Evolutionary conservation across 2,888 invertebrate genomes (phyloP), one percentile per base, ranked within the genome.

Genomic region (Aradus depressus): DNA sequence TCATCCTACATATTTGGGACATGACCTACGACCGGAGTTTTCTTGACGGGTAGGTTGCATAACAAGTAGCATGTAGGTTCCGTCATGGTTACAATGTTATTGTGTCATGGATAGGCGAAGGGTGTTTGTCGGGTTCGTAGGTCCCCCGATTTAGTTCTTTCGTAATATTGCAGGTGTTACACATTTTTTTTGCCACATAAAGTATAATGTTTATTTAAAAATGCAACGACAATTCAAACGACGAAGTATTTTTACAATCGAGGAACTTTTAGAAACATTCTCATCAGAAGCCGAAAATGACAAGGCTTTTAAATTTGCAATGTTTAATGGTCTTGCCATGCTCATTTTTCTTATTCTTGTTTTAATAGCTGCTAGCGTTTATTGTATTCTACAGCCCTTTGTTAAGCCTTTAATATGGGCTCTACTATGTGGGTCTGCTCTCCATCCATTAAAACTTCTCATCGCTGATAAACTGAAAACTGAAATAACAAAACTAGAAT

Each of bases 351-450:
- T 76, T 37, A 66, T 84, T 44, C 77, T 79, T 60, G 77, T 77
- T 64, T 76, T 76, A 31, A 84, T 83, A 14, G 74, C 80, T 35
- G 82, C 80, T 65, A 85, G 86, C 2, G 74, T 91, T 5, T 91
- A 86, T 67, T 75, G 87, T 56, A 85, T 90, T 59, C 71, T 95
- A 25, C 85, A 88, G 62, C 92, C 93, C 0, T 96, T 95, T 68
- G 79, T 97, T 28, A 84, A 89, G 60, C 95, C 97, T 0, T 69
- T 98, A 48, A 75, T 96, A 60, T 98, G 97, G 97, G 95, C 97
- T 1, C 72, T 93, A 51, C 72, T 98, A 26, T 89, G 93, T 62
- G 98, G 98, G n/a, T 92, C 95, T 1, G 85, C 95, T 32, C 73
- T 97, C n/a, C 91, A 93, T 68, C 97, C 97, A 0, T 84, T 93